Base-by-base conservation (phyloP, 2,888 invertebrate genomes). In the Chloroclysta siterata region DNA sequence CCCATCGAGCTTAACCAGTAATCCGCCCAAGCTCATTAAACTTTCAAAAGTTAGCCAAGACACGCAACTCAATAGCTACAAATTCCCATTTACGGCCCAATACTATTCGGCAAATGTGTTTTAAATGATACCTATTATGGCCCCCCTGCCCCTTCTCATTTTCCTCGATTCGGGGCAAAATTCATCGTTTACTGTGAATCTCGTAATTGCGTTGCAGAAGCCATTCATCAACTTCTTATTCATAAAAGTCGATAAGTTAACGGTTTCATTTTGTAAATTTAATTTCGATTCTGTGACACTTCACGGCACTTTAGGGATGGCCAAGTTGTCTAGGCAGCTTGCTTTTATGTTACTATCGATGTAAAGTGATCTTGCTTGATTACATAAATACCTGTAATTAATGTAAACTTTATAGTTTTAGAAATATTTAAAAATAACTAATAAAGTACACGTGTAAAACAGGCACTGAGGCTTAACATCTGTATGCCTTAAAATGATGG, bases 151-250 rank as follows among this genome's bases (percentile, higher is more conserved):
- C 39, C 46, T 17, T 17, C 47, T 17, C 51, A 28, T 47, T 15
- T 39, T 33, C 22, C 54, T 42, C 60, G 50, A 50, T 54, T 48
- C 33, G 29, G 63, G 39, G 48, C 47, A 66, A 53, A 67, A 70
- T 67, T 66, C 62, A 72, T 68, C 68, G 69, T 70, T 64, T 65
- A 67, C 63, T 53, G 63, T 50, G 72, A 69, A 66, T 69, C 70
- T 63, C 63, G 70, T 69, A 80, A 83, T 84, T 80, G 74, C 76
- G 74, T 79, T 82, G 82, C 84, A 81, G 79, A 70, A 78, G 66
- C 77, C 83, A 87, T 88, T 86, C 82, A 88, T 88, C 88, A 88
- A 85, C 80, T 85, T 82, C 84, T 87, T 88, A 85, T 84, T 84
- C 82, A 79, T 77, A 78, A 82, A 82, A 84, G 83, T 84, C 85